Base-by-base conservation (phyloP, 2,797 vertebrate species). In the Onychomys arenicola region DNA sequence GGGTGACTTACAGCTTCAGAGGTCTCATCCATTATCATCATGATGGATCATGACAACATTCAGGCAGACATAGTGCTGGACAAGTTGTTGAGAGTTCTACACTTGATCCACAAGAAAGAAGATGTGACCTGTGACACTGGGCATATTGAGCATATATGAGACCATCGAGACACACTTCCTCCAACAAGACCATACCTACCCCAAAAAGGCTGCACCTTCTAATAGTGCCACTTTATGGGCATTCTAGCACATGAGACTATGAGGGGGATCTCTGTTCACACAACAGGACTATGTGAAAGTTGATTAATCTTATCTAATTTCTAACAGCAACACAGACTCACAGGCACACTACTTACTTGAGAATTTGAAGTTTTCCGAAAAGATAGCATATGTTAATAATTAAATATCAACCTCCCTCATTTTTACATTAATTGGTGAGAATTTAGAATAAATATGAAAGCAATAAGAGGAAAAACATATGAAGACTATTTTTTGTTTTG, bases 341-440 rank as follows among this genome's bases (percentile, higher is more conserved):
- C 12, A 71, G 25, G 78, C 49, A 85, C 2, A 43, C 3, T 90
- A 55, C 10, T 73, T 16, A 81, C 46, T 49, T 43, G 32, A n/a
- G 92, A 89, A 82, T 63, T 37, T 82, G 11, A 84, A 11, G 1
- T 9, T 93, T 89, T 52, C 37, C 61, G 37, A 92, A 23, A 93
- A 52, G 12, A 89, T 46, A 16, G 0, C 0, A 88, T 37, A 88
- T n/a, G n/a, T 76, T 86, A 88, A 61, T 93, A 92, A 90, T 94
- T 86, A 89, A 78, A 23, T 4, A 67, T 75, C 73, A 80, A 85
- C 21, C 57, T 7, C 40, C 34, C 17, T 34, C 61, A 85, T 77
- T 95, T 91, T 46, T 67, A 71, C 81, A 3, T 40, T 81, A 65
- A 78, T 81, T 92, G 8, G 67, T 78, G 43, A 90, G 91, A 59